phyloP scores from a whole-genome alignment of 2,888 invertebrate genomes.

The Phaonia tiefii region DNA sequence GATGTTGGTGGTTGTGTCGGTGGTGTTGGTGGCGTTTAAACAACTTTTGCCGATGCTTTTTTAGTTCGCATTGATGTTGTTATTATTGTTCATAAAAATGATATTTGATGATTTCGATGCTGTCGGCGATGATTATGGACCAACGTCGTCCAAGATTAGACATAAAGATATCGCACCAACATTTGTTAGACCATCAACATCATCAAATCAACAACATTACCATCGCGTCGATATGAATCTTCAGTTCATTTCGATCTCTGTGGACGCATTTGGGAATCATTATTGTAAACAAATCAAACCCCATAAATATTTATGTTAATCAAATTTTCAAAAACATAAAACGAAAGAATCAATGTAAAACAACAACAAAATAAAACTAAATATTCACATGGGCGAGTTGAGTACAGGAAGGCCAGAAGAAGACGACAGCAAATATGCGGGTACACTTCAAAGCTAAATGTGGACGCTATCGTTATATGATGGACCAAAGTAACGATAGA shows the following conservation, averaged over 20 bases:
- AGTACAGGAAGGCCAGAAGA: neutral
- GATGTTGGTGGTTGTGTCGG: slow-evolving; percentile 26
- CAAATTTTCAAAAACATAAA: slow-evolving; percentile 38
- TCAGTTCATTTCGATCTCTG: neutral
- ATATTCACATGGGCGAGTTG: neutral
- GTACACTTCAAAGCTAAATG: neutral
- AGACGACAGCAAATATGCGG: neutral
- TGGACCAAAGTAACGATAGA: neutral
- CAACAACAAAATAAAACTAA: slow-evolving; percentile 22
- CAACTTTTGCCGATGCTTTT: slow-evolving; percentile 16
- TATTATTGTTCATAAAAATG: slow-evolving; percentile 24
- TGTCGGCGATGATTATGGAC: slow-evolving; percentile 35
- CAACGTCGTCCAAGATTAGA: slow-evolving; percentile 39
- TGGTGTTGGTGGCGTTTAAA: slow-evolving; percentile 13
- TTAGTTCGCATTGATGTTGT: slow-evolving; percentile 5
- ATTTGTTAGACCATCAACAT: slow-evolving; percentile 26
- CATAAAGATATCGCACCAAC: slow-evolving; percentile 39
- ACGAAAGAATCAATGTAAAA: neutral
- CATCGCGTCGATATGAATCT: neutral
- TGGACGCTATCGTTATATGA: neutral
- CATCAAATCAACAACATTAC: slow-evolving; percentile 23
- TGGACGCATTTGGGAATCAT: slow-evolving; percentile 37
- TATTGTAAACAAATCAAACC: slow-evolving; percentile 57
- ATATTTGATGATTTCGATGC: slow-evolving; percentile 27
- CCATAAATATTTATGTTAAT: slow-evolving; percentile 58